Conservation (phyloP, 2,888 invertebrate genomes). For the Scaptomyza tumidula region DNA sequence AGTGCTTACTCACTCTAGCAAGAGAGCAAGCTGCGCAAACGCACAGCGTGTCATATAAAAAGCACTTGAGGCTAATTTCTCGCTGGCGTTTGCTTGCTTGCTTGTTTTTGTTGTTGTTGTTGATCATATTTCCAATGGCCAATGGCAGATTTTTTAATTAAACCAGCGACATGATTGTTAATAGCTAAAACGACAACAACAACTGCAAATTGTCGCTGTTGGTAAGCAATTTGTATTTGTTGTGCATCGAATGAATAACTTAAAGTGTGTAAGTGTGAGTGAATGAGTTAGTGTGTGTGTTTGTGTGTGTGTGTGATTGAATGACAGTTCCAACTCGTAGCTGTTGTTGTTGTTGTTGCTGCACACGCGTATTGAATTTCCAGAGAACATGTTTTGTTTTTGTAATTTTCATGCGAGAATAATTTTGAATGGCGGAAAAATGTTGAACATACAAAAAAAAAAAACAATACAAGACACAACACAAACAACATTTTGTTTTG, state of each 20-base stretch:
- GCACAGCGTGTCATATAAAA: slow-evolving; percentile 67
- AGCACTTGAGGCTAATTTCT: slow-evolving; percentile 76
- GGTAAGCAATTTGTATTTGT: slow-evolving; percentile 68
- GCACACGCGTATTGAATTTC: slow-evolving; percentile 75
- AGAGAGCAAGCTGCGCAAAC: slow-evolving; percentile 48
- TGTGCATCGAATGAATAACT: slow-evolving; percentile 53
- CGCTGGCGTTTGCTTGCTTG: slow-evolving; percentile 37
- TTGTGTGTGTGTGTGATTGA: slow-evolving; percentile 40
- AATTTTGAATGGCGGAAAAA: slow-evolving; percentile 71
- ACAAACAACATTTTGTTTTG: slow-evolving; percentile 26
- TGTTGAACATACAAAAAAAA: slow-evolving; percentile 39
- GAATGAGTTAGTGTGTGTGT: slow-evolving; percentile 22
- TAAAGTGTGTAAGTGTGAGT: slow-evolving; percentile 31
- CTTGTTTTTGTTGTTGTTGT: background rate
- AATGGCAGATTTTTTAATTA: slow-evolving; percentile 66
- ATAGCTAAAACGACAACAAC: slow-evolving; percentile 31
- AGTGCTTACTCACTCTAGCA: slow-evolving; percentile 6
- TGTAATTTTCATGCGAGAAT: slow-evolving; percentile 77
- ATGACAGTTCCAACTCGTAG: slow-evolving; percentile 36
- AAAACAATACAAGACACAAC: no score
- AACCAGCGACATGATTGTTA: slow-evolving; percentile 55
- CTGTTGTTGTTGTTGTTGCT: slow-evolving; percentile 20
- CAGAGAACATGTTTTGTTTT: slow-evolving; percentile 69
- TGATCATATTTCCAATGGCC: slow-evolving; percentile 35
- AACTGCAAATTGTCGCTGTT: slow-evolving; percentile 47